These are phyloP conservation scores for Drosophila paulistorum DNA, from an alignment of 1,140 invertebrate species.

Conservation along the genomic window DNA sequence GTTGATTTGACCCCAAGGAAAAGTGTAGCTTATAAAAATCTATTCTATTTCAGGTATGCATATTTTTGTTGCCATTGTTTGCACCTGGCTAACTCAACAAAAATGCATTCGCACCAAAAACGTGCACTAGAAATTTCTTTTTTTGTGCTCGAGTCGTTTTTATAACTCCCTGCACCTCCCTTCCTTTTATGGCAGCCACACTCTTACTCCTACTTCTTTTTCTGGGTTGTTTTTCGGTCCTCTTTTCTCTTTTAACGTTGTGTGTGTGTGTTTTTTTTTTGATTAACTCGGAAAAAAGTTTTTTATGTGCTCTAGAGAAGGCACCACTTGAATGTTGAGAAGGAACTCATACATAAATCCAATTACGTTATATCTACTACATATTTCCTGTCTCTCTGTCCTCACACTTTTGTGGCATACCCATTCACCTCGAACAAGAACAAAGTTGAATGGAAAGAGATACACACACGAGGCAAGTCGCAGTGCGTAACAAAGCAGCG, in stretches of 20 bases:
- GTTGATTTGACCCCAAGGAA: not conserved
- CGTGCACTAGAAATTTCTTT: slow-evolving; percentile 5
- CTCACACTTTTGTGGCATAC: slow-evolving; percentile 14
- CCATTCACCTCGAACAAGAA: slow-evolving; percentile 10
- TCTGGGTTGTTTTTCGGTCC: not conserved
- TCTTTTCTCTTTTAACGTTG: not conserved
- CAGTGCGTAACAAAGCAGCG: not conserved
- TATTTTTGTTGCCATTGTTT: slow-evolving; percentile 18
- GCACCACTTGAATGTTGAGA: slow-evolving; percentile 18
- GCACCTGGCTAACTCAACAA: slow-evolving; percentile 19
- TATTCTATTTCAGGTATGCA: slow-evolving; percentile 17
- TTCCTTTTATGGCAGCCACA: not conserved
- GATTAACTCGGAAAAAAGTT: slow-evolving; percentile 23
- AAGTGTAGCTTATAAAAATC: slow-evolving; percentile 13
- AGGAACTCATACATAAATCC: slow-evolving; percentile 15
- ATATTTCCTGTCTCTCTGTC: slow-evolving; percentile 9
- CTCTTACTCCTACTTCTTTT: not conserved
- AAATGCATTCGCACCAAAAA: slow-evolving; percentile 20
- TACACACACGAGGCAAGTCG: not conserved
- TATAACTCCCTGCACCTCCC: not conserved
- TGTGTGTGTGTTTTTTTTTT: slow-evolving; percentile 6
- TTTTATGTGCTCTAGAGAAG: slow-evolving; percentile 7
- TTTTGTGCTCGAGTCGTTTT: slow-evolving; percentile 3
- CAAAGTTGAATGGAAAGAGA: slow-evolving; percentile 1
- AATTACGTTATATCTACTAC: slow-evolving; percentile 19